Conservation (phyloP, 2,113 vertebrate genomes). For the Atherinomorus stipes region DNA sequence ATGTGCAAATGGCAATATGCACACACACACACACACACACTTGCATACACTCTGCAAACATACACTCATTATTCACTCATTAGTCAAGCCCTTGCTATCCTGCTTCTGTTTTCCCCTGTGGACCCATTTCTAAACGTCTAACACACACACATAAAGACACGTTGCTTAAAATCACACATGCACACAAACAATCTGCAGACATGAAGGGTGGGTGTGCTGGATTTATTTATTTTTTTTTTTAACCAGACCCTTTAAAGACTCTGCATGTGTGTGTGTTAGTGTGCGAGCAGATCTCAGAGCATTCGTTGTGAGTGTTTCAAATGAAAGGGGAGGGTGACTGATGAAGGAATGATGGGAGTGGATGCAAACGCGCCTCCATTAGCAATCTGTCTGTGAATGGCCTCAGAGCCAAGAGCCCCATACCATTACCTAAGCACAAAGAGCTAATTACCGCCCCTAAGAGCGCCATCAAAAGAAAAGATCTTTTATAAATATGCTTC, state of each 20-base stretch:
- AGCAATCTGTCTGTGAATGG: constrained; percentile 60
- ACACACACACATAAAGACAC: neutral
- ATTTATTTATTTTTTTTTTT: constrained; percentile 43
- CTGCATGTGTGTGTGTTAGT: constrained; percentile 22
- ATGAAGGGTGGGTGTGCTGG: constrained; percentile 45
- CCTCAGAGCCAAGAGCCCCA: constrained; percentile 54
- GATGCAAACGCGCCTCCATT: constrained; percentile 69
- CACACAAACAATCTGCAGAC: constrained; percentile 14
- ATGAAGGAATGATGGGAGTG: constrained; percentile 67
- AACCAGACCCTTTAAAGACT: constrained; percentile 41
- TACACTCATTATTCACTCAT: constrained; percentile 62
- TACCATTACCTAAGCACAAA: constrained; percentile 64
- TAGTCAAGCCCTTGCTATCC: constrained; percentile 46
- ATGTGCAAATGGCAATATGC: neutral
- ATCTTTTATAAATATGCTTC: constrained; percentile 43
- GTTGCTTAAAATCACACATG: constrained; percentile 1
- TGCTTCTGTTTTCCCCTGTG: constrained; percentile 36
- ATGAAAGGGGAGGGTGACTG: constrained; percentile 53
- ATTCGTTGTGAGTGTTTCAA: constrained; percentile 54
- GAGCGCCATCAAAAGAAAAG: constrained; percentile 47
- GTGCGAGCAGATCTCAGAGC: neutral
- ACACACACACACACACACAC: constrained; percentile 36
- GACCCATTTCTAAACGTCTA: constrained; percentile 23
- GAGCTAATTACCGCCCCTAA: constrained; percentile 59
- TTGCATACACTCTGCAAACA: constrained; percentile 48